Base-by-base conservation (phyloP, 1,140 invertebrate species). In the Agrypnia vestita region DNA sequence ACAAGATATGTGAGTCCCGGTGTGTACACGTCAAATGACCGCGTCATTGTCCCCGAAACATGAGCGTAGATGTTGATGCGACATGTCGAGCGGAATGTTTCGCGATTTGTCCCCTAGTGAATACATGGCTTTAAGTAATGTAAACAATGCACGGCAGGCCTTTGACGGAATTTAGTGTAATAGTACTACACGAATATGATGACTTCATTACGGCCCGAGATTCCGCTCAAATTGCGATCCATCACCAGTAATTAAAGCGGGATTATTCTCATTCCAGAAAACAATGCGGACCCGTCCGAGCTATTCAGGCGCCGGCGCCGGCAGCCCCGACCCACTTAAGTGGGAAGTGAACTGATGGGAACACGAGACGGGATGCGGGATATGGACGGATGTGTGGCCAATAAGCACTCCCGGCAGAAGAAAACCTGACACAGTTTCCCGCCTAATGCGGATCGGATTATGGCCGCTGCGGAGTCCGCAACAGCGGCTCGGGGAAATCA, bases 331-430 rank as follows among this genome's bases (percentile, higher is more conserved):
- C 67, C 67, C 46, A 71, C 0, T 21, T 53, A 17, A 21, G 49
- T 71, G 46, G 67, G 47, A 51, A 71, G 9, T 25, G 49, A 71
- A 51, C 67, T 49, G 46, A 71, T 25, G 21, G 62, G 35, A 67
- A 67, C 19, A 67, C 62, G 25, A 59, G 13, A 59, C 11, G 15
- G 55, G 17, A 59, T 21, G 15, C 11, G 15, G 55, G 17, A 59
- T 21, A 59, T 7, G 15, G 55, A 59, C 55, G 17, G 55, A 59
- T 59, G 55, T 59, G 55, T 19, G 55, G 55, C 55, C 7, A 59
- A 59, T 59, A 59, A 59, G 15, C n/a, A 59, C 55, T 21, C 55
- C 15, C 55, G 55, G 6, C 15, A 59, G 55, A 21, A 17, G 11
- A 15, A 15, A 15, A 51, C 25, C 25, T 35, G 25, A 35, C 25